Evolutionary conservation across 1,140 invertebrate species (phyloP).

Genomic region (Zaprionus camerounensis): DNA sequence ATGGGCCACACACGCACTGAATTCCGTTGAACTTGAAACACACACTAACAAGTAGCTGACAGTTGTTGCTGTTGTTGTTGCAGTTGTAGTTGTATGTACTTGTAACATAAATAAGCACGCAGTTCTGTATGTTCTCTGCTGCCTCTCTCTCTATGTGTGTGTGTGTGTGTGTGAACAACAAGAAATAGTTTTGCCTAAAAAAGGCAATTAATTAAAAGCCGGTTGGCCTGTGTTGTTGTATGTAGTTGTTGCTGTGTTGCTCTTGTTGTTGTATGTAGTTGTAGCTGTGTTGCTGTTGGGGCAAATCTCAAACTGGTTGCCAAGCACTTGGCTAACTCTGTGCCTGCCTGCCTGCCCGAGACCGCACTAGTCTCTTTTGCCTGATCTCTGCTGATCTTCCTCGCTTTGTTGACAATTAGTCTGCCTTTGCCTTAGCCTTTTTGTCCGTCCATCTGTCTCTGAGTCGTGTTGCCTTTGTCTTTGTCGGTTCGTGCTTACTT

Average conservation of each 20-base stretch:
- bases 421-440: constrained; percentile 23
- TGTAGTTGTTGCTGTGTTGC: constrained; percentile 41
- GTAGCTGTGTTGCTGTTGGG: constrained; percentile 35
- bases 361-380: constrained; percentile 54
- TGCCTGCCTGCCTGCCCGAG: constrained; percentile 33
- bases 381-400: constrained; percentile 40
- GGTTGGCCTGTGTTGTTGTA: constrained; percentile 57
- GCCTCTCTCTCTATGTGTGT: constrained; percentile 2
- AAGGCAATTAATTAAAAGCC: constrained; percentile 83
- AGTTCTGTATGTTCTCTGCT: constrained; percentile 25
- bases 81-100: constrained; percentile 35
- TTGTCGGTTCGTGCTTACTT: constrained; percentile 49
- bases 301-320: constrained; percentile 64
- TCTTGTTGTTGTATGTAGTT: constrained; percentile 47
- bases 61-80: constrained; percentile 41
- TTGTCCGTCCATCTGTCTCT: not conserved
- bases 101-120: constrained; percentile 48
- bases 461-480: constrained; percentile 26
- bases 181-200: constrained; percentile 82
- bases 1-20: constrained; percentile 60
- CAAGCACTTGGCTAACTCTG: constrained; percentile 30
- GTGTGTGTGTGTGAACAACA: constrained; percentile 45
- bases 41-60: constrained; percentile 42
- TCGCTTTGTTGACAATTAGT: constrained; percentile 75
- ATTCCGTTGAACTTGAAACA: constrained; percentile 74